These are phyloP conservation scores for Gobius niger DNA, from an alignment of 2,113 vertebrate species.

Conservation along the genomic window DNA sequence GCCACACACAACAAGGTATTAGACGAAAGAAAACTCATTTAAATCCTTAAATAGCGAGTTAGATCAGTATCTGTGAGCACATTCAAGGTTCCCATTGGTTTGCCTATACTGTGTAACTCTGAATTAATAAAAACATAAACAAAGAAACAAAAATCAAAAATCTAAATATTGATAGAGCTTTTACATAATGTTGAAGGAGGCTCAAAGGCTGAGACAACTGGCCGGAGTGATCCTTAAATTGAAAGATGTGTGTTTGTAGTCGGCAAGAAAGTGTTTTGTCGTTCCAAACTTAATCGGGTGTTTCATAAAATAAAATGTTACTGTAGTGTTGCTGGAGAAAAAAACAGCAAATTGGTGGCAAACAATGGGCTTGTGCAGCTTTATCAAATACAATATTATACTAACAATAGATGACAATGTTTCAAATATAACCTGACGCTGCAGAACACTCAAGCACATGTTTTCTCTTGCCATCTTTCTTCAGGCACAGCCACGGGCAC, in stretches of 20 bases:
- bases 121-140: neutral
- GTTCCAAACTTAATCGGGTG: no score
- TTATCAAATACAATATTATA: no score
- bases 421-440: no score
- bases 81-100: neutral
- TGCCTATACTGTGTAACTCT: neutral
- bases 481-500: conserved; percentile 82
- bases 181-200: neutral
- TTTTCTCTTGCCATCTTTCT: neutral
- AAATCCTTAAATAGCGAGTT: neutral
- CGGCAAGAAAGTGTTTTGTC: neutral
- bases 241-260: neutral
- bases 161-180: neutral
- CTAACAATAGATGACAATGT: no score
- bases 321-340: no score
- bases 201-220: neutral
- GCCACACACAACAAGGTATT: conserved; percentile 83
- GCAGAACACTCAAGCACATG: no score
- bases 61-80: neutral
- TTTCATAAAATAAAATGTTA: no score
- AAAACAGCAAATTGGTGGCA: no score
- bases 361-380: no score
- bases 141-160: neutral
- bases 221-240: neutral
- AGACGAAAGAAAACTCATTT: neutral